A percentile compares a stretch with the other conserved stretches of the same genome.
phyloP scores from a whole-genome alignment of 2,797 vertebrate species.

The Acanthis flammea region DNA sequence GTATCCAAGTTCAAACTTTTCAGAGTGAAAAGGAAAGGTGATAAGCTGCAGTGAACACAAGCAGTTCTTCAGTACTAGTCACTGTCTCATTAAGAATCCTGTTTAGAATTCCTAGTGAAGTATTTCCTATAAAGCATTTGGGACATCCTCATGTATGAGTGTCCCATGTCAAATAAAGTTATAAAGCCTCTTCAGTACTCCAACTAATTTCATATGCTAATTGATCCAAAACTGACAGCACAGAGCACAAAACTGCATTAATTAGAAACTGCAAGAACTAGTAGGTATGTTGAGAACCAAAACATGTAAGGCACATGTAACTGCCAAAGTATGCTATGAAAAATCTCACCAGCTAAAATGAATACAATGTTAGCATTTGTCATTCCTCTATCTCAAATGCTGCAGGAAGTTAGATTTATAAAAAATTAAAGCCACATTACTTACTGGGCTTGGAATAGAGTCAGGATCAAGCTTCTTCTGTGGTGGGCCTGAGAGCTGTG shows the following conservation, averaged over 20 bases:
- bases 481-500: slow-evolving; percentile 81
- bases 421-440: slow-evolving; percentile 8
- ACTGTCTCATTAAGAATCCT: not conserved
- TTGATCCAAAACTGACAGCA: not conserved
- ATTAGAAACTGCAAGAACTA: not conserved
- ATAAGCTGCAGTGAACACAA: not conserved
- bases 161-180: not conserved
- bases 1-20: not conserved
- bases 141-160: not conserved
- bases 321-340: not conserved
- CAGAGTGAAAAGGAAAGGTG: not conserved
- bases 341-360: not conserved
- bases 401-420: not conserved
- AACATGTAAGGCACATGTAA: fast-evolving
- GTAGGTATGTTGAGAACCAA: not conserved
- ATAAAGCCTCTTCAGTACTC: not conserved
- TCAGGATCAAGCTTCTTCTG: slow-evolving; percentile 93
- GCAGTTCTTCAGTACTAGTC: not conserved
- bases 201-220: not conserved
- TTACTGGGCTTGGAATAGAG: slow-evolving; percentile 92
- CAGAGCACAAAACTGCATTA: not conserved
- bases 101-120: not conserved
- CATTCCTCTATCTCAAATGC: not conserved
- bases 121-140: not conserved
- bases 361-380: not conserved